A percentile compares a stretch with the other conserved stretches of the same genome.
phyloP scores from a whole-genome alignment of 2,113 vertebrate genomes.

The Gulo gulo region DNA sequence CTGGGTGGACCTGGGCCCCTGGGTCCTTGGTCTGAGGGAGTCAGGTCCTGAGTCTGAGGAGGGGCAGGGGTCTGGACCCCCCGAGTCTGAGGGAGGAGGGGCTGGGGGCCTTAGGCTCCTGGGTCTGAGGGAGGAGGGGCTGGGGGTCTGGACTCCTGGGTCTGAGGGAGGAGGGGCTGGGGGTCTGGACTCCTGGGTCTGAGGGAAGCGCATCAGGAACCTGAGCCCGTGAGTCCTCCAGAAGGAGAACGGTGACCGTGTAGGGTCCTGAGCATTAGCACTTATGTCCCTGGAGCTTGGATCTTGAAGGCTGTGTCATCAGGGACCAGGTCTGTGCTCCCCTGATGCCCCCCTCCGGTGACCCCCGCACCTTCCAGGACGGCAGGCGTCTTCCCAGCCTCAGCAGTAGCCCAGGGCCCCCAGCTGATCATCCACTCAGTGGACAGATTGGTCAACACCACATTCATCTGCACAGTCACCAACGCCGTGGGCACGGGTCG shows the following conservation, averaged over 20 bases:
- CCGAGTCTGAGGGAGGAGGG: too few species aligned
- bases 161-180: not conserved
- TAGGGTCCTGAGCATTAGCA: not conserved
- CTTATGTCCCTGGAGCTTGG: not conserved
- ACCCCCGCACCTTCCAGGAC: constrained; percentile 73
- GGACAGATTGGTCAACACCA: constrained; percentile 87
- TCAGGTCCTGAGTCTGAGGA: not conserved
- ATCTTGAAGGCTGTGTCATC: not conserved
- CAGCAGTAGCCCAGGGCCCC: constrained; percentile 75
- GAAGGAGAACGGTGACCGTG: not conserved
- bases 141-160: too few species aligned
- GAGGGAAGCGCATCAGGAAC: not conserved
- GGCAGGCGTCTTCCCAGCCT: constrained; percentile 83
- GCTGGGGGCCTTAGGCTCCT: constrained; percentile 37
- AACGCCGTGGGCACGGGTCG: constrained; percentile 85
- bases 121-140: constrained; percentile 53
- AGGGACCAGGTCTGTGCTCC: not conserved
- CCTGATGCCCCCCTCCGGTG: not conserved
- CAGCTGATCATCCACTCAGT: constrained; percentile 86
- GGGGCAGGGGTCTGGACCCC: constrained; percentile 67
- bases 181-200: rapidly evolving
- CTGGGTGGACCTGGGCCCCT: not conserved
- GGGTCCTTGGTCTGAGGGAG: constrained; percentile 74
- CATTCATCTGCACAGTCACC: constrained; percentile 89
- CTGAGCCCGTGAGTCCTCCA: too few species aligned